phyloP scores from a whole-genome alignment of 1,140 invertebrate species.

The Goniozus legneri region DNA sequence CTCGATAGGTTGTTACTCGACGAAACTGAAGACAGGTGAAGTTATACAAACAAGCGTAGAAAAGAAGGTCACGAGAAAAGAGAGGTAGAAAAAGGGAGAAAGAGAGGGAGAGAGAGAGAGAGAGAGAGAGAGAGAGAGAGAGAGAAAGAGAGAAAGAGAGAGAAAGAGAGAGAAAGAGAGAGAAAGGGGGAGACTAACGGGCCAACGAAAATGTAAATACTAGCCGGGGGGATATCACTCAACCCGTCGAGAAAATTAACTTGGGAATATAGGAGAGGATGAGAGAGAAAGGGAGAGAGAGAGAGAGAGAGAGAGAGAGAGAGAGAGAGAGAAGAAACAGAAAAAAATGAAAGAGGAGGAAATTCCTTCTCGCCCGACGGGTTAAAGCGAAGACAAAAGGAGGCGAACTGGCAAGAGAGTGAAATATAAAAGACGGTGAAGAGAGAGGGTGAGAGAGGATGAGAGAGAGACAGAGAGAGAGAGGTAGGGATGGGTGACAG shows the following conservation, averaged over 20 bases:
- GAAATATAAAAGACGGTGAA: not conserved
- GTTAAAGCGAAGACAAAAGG: constrained; percentile 1
- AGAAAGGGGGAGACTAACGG: no score
- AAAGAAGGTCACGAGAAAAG: no score
- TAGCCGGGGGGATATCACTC: constrained; percentile 19
- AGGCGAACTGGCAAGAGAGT: not conserved
- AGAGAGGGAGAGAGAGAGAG: no score
- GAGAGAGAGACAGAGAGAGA: constrained; percentile 2
- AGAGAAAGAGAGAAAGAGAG: not conserved
- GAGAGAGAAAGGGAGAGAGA: not conserved
- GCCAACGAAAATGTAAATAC: constrained; percentile 28
- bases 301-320: constrained; percentile 1
- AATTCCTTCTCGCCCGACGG: not conserved
- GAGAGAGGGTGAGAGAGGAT: not conserved
- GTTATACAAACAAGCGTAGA: no score
- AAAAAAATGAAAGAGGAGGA: constrained; percentile 8
- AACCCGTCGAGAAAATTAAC: constrained; percentile 27
- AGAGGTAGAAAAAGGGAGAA: no score
- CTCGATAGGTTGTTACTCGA: no score
- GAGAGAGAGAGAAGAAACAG: constrained; percentile 4
- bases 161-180: not conserved
- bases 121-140: not conserved
- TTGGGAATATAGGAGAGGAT: constrained; percentile 20
- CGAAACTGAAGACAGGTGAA: no score
- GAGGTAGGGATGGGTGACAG: not conserved